These are phyloP conservation scores for Chrysotoxum bicinctum DNA, from an alignment of 2,888 invertebrate species.

Conservation along the genomic window DNA sequence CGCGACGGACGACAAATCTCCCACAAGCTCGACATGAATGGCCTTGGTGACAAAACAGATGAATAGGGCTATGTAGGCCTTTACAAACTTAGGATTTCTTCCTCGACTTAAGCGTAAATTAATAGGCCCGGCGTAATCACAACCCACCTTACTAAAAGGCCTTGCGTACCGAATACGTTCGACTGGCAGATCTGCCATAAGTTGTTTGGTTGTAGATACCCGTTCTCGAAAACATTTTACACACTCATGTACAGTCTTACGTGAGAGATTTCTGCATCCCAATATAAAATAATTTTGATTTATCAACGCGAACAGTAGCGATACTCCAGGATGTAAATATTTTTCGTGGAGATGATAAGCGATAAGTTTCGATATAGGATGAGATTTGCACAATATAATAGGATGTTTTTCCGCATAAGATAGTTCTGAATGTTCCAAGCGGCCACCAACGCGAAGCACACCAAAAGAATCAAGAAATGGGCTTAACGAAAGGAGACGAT, in stretches of 20 bases:
- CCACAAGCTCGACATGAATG: no score
- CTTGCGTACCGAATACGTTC: conserved; percentile 37
- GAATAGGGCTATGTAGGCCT: no score
- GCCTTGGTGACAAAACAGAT: no score
- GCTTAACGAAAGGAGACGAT: neutral
- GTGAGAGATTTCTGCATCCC: conserved; percentile 18
- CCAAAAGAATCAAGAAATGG: conserved; percentile 7
- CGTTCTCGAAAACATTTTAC: conserved; percentile 35
- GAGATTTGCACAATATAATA: conserved; percentile 25
- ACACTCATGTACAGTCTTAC: conserved; percentile 37
- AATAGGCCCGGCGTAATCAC: conserved; percentile 31
- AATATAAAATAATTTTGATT: conserved; percentile 28
- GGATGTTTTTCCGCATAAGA: no score
- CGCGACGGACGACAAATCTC: no score
- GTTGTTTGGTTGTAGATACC: neutral
- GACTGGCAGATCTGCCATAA: conserved; percentile 38
- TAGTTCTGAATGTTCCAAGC: no score
- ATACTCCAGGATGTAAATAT: conserved; percentile 5
- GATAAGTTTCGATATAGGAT: neutral
- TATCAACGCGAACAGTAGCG: neutral
- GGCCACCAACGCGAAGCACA: no score
- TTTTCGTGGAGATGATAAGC: neutral
- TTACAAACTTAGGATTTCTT: no score
- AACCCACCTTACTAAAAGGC: conserved; percentile 41
- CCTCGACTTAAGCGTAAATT: neutral